Base-by-base conservation (phyloP, 2,888 invertebrate species). In the Mythimna impura region DNA sequence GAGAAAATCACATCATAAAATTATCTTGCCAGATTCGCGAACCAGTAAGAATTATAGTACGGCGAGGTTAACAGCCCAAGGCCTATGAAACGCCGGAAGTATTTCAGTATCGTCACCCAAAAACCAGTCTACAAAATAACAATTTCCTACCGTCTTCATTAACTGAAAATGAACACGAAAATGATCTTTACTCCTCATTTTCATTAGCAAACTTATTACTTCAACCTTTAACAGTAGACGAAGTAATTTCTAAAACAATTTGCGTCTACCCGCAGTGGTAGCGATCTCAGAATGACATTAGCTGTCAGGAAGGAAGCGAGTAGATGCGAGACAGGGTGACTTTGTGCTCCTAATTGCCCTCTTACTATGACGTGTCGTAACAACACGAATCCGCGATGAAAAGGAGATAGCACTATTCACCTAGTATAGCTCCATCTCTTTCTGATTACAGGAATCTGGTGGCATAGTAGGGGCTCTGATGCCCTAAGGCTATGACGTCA, bases 251-350 rank as follows among this genome's bases (percentile, higher is more conserved):
- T 81, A 65, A 73, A 76, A 68, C 64, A 81, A 84, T 81, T 82
- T 73, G 34, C 40, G 65, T 65, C 52, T 71, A 66, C 76, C 66
- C 74, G 61, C 55, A 62, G 52, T 63, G 66, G 82, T 72, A 78
- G 78, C 82, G 36, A 67, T 70, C 72, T 65, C 62, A 55, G 65
- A 86, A 86, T 74, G 62, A 72, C 30, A 72, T 86, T 86, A 86
- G 77, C 60, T 67, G 64, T 73, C 88, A 86, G 86, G 88, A 86
- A 86, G 86, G 67, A 76, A 75, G 65, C 60, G 77, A 62, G 78
- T 52, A 57, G 76, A 76, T 81, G 78, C 83, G 83, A 82, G 79
- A 74, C 73, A 78, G 73, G 34, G 66, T 69, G 61, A 71, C 88
- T 86, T 86, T 87, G 88, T 79, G 66, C 65, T 30, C 47, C 25